Evolutionary conservation across 2,797 vertebrate species (phyloP).

Genomic region (Siniperca undulata): DNA sequence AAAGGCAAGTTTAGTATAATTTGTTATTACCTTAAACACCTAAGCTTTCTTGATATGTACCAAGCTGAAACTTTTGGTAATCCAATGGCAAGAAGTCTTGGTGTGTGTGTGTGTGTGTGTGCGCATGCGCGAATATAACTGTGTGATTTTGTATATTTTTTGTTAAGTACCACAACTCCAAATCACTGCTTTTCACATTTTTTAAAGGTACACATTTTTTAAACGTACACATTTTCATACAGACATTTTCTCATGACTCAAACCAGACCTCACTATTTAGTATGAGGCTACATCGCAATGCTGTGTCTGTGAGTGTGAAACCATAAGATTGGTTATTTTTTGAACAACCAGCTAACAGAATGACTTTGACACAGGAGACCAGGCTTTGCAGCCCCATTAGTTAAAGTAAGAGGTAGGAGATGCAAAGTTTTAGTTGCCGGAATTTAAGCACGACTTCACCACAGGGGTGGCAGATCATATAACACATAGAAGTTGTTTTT

Average conservation of each 20-base stretch:
- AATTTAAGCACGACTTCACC: neutral
- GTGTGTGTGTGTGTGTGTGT: neutral
- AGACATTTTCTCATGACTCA: neutral
- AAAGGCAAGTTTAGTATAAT: neutral
- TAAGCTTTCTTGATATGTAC: neutral
- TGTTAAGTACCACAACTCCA: neutral
- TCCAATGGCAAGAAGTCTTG: neutral
- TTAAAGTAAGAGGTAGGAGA: conserved; percentile 1
- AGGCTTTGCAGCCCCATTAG: neutral
- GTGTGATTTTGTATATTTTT: neutral
- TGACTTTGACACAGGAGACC: neutral
- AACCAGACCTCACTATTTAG: neutral
- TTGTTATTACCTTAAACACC: neutral
- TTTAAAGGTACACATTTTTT: neutral
- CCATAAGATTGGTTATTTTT: neutral
- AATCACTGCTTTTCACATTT: neutral
- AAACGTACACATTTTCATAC: neutral
- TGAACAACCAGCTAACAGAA: neutral
- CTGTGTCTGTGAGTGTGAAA: neutral
- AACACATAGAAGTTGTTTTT: neutral
- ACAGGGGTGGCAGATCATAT: neutral
- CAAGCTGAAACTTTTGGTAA: neutral
- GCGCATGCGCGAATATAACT: too few relatives aligned
- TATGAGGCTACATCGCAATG: neutral
- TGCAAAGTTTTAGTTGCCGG: neutral